A percentile compares a stretch with the other conserved stretches of the same genome.
Evolutionary conservation across 2,113 vertebrate genomes (phyloP).

Genomic region (Dendropsophus ebraccatus): DNA sequence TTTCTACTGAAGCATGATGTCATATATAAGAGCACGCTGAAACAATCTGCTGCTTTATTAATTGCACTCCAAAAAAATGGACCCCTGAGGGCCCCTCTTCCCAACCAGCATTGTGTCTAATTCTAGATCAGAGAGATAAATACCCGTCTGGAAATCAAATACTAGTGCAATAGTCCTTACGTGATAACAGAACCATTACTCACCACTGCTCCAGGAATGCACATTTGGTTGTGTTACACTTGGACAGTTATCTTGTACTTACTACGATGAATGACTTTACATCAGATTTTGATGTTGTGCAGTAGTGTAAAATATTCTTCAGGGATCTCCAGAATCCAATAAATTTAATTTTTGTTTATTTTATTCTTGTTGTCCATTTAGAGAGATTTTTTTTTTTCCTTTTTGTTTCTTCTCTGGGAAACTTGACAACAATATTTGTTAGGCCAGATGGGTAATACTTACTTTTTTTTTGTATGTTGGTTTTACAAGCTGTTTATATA

Average conservation of each 20-base stretch:
- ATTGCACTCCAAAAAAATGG: slow-evolving; percentile 39
- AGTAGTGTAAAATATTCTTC: slow-evolving; percentile 12
- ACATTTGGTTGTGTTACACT: slow-evolving; percentile 2
- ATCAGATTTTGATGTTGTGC: slow-evolving; percentile 30
- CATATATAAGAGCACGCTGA: slow-evolving; percentile 43
- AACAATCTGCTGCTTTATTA: slow-evolving; percentile 55
- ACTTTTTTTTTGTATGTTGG: no score
- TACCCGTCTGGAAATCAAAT: slow-evolving; percentile 31
- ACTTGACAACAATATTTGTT: background rate
- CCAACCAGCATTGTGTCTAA: slow-evolving; percentile 32
- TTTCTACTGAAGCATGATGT: slow-evolving; percentile 56
- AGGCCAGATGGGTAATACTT: background rate
- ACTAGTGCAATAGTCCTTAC: slow-evolving; percentile 46
- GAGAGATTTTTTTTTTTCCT: background rate
- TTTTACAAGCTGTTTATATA: background rate
- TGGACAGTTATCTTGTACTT: slow-evolving; percentile 39
- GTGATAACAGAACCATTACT: slow-evolving; percentile 45
- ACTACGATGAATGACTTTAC: slow-evolving; percentile 23
- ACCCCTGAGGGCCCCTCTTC: background rate
- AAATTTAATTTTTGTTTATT: slow-evolving; percentile 28
- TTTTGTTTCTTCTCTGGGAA: background rate
- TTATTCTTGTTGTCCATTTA: background rate
- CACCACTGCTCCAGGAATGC: slow-evolving; percentile 37
- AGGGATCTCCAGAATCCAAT: slow-evolving; percentile 7
- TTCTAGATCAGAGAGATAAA: slow-evolving; percentile 53